Evolutionary conservation across 2,113 vertebrate genomes (phyloP), one percentile per base, ranked within the genome.

Genomic region (Gopherus flavomarginatus): DNA sequence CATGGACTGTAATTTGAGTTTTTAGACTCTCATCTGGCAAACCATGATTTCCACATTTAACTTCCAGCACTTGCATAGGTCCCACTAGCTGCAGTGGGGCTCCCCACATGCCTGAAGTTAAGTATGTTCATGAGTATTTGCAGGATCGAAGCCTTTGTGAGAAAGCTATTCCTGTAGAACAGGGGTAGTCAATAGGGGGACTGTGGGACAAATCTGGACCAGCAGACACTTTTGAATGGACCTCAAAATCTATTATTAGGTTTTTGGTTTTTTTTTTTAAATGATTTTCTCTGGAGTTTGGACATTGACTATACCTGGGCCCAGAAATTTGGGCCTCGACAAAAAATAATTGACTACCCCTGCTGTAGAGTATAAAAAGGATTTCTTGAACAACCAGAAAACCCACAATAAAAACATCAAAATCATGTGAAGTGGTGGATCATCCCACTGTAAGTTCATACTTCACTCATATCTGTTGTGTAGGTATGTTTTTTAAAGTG

Each of bases 41-140:
- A 12, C 0, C 1, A 44, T 4, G 50, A 44, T 1, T 1, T 65
- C 2, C 9, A 0, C 0, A n/a, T 17, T 53, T 3, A 49, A 5
- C 77, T 38, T 53, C 10, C 47, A 57, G 3, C 65, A 47, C 57
- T 24, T 2, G 2, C 0, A 6, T 42, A 10, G 69, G 59, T 6
- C 22, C 19, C 88, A 11, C 29, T 27, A 50, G 7, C 59, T 49
- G 49, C 35, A 8, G 54, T 6, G 19, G 0, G 1, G 21, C 35
- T 50, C 21, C 44, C 52, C 56, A 26, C 75, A 13, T 3, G 29
- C 4, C 0, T 2, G 27, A 87, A 5, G 1, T 27, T 72, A 89
- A 56, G 10, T 14, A 4, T 11, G 21, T n/a, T 5, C 44, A 1
- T 31, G 24, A 47, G 22, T 47, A 38, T 89, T 83, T 14, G 31